Base-by-base conservation (phyloP, 1,140 invertebrate species). In the Ganaspis sp. region DNA sequence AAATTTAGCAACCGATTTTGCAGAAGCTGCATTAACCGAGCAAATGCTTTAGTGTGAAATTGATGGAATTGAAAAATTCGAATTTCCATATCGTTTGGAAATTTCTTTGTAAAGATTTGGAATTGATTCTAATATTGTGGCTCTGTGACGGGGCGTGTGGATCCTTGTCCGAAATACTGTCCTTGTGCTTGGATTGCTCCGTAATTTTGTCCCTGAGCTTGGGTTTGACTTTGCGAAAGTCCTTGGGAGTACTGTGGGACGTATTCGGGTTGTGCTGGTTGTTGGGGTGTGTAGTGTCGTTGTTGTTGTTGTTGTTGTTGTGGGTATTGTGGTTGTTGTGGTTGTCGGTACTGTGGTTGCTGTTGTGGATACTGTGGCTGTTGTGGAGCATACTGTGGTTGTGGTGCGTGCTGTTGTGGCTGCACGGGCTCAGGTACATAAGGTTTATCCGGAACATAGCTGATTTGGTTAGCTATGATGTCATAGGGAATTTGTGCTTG, bases 401-500 rank as follows among this genome's bases (percentile, higher is more conserved):
- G 71, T 19, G 64, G 21, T 76, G 75, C 15, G 26, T 74, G 79
- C 0, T 53, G 78, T 9, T 78, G 78, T 1, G 72, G 42, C 23
- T 87, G 78, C 1, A 86, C 84, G 0, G 82, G 85, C 23, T 91
- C 87, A 9, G 90, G 90, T 1, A 91, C 81, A 70, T 91, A 91
- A 0, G 88, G 87, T 29, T 90, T 90, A 0, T 89, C 90, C 0
- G 77, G 80, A 23, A 81, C 84, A 64, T 85, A 86, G 1, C 34
- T 72, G 6, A 92, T 87, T 38, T 84, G 84, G 54, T 92, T 92
- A 0, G 90, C 90, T 4, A 90, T 87, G 0, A 91, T 89, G 21
- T 91, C 87, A 54, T 91, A 90, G 0, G 90, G 90, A 15, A 87
- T 87, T 69, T 88, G 85, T 0, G 90, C 83, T 42, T 92, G 90